Percentiles rank a stretch among this genome's conserved stretches.
phyloP scores from a whole-genome alignment of 2,888 invertebrate species.

The Leucoma salicis region DNA sequence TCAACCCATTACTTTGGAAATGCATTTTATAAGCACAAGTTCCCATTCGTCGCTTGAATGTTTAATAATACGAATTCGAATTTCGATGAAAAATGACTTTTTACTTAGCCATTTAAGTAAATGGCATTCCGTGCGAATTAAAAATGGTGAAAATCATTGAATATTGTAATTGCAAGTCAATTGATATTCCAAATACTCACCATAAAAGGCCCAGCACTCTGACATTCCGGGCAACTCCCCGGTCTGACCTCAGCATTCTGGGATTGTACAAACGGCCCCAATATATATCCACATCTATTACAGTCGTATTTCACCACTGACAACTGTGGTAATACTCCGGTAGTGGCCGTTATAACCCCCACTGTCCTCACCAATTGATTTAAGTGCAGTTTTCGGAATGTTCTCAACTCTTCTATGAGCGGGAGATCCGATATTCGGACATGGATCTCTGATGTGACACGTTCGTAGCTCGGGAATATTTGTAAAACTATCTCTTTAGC shows the following conservation, averaged over 20 bases:
- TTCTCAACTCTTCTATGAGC: constrained; percentile 96
- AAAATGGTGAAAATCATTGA: too few relatives aligned
- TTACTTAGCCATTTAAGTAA: too few relatives aligned
- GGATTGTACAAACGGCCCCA: constrained; percentile 98
- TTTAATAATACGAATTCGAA: too few relatives aligned
- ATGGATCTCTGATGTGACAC: constrained; percentile 96
- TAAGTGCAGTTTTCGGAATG: constrained; percentile 93
- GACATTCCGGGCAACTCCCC: constrained; percentile 98
- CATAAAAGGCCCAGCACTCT: constrained; percentile 96
- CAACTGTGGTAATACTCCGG: constrained; percentile 97
- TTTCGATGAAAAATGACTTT: too few relatives aligned
- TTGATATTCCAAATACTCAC: too few relatives aligned
- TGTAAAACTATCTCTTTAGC: constrained; percentile 96
- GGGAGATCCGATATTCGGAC: constrained; percentile 97
- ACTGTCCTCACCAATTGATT: constrained; percentile 94
- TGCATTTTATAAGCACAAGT: too few relatives aligned
- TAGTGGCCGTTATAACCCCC: constrained; percentile 98
- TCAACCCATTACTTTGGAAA: too few relatives aligned
- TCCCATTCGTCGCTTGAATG: too few relatives aligned
- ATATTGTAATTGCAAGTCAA: too few relatives aligned
- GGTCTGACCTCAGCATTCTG: constrained; percentile 97
- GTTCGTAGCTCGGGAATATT: constrained; percentile 97
- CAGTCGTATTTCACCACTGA: constrained; percentile 99
- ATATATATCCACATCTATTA: constrained; percentile 95
- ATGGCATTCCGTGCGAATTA: too few relatives aligned